Evolutionary conservation across 53 echinoderm and acorn worm genomes (phyloP).

Genomic region (Astropecten irregularis): DNA sequence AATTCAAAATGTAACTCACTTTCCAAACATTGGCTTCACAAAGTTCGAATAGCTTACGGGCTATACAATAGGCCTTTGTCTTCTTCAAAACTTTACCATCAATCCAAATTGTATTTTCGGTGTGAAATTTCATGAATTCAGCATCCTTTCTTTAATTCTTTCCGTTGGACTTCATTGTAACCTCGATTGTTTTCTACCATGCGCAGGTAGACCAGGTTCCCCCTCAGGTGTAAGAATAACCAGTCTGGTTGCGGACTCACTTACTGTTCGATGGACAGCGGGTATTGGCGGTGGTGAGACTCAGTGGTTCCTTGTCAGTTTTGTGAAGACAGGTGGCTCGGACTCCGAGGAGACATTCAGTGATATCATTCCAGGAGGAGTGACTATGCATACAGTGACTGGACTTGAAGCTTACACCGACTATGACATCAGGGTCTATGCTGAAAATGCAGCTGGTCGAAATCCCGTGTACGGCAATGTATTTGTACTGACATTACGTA

Average conservation of each 20-base stretch:
- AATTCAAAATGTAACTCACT: no score
- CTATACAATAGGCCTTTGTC: no score
- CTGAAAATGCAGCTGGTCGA: not conserved
- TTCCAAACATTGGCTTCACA: no score
- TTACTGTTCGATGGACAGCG: not conserved
- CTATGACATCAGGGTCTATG: no score
- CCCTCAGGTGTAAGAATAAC: not conserved
- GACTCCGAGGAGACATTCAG: not conserved
- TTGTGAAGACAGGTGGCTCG: not conserved
- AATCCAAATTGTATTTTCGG: no score
- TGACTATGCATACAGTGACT: not conserved
- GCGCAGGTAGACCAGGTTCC: not conserved
- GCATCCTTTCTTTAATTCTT: no score
- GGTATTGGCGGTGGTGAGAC: conserved; percentile 11
- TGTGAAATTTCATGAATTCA: no score
- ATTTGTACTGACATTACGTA: not conserved
- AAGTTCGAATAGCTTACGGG: no score
- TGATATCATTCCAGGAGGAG: not conserved
- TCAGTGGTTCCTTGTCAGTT: conserved; percentile 3
- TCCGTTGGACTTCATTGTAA: no score
- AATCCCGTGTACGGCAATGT: not conserved
- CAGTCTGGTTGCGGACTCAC: not conserved
- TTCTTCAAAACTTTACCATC: no score
- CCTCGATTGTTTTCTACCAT: no score
- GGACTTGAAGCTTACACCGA: not conserved